phyloP scores from a whole-genome alignment of 1,140 invertebrate species.

The Camponotus pennsylvanicus region DNA sequence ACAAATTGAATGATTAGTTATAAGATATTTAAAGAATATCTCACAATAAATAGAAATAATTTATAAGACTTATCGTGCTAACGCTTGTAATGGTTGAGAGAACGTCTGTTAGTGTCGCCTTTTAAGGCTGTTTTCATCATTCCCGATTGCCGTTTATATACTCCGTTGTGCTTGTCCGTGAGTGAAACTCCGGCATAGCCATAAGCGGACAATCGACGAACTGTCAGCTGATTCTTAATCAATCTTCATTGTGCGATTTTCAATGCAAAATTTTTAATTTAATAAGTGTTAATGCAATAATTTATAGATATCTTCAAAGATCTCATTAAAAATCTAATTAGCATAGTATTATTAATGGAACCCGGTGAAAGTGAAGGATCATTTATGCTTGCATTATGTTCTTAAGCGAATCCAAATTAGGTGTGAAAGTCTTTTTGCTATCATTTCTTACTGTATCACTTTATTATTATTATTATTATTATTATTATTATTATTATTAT shows the following conservation, averaged over 20 bases:
- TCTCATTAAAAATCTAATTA: neutral
- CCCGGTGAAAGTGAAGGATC: constrained; percentile 7
- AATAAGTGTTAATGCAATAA: constrained; percentile 8
- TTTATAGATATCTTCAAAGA: neutral
- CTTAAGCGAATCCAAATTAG: constrained; percentile 38
- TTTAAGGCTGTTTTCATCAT: constrained; percentile 66
- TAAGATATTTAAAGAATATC: too few species aligned
- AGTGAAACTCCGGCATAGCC: constrained; percentile 50
- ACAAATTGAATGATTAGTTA: constrained; percentile 3
- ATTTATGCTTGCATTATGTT: constrained; percentile 7
- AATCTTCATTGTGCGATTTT: constrained; percentile 1
- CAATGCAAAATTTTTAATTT: neutral
- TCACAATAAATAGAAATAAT: neutral
- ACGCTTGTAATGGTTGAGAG: neutral
- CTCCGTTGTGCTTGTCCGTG: constrained; percentile 9
- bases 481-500: too few species aligned
- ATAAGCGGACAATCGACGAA: constrained; percentile 30
- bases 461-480: constrained; percentile 3
- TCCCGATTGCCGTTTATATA: constrained; percentile 18
- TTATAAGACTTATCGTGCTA: neutral
- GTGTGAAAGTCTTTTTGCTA: constrained; percentile 35
- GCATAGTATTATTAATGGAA: neutral
- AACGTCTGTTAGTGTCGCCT: constrained; percentile 48
- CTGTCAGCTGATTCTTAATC: constrained; percentile 51
- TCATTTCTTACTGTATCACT: neutral